A percentile compares a stretch with the other conserved stretches of the same genome.
Evolutionary conservation across 2,797 vertebrate species (phyloP).

Genomic region (Syngnathus rostellatus): DNA sequence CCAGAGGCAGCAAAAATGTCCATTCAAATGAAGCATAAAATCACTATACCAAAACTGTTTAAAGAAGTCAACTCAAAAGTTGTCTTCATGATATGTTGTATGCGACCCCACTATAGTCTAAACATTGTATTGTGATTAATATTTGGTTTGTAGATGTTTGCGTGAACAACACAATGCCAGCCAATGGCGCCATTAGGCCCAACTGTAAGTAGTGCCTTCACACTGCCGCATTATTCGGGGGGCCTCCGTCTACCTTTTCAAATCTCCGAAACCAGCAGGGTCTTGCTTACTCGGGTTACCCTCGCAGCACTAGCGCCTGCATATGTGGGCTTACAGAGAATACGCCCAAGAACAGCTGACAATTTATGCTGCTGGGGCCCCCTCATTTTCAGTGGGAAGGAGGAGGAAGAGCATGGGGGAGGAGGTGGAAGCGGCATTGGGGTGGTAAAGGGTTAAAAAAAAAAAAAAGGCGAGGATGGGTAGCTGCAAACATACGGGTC

Average conservation of each 20-base stretch:
- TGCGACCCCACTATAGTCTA: too few relatives aligned
- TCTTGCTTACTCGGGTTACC: constrained; percentile 59
- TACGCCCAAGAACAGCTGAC: constrained; percentile 71
- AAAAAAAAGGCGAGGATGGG: constrained; percentile 16
- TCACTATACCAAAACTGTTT: too few relatives aligned
- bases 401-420: constrained; percentile 2
- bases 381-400: constrained; percentile 56
- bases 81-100: too few relatives aligned
- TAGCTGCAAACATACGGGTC: constrained; percentile 13
- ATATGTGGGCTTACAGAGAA: constrained; percentile 60
- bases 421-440: constrained; percentile 4
- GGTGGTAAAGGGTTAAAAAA: constrained; percentile 7
- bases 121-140: too few relatives aligned
- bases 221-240: constrained; percentile 11
- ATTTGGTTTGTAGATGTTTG: not conserved
- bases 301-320: constrained; percentile 51
- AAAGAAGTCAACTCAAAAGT: too few relatives aligned
- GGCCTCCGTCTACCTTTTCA: constrained; percentile 56
- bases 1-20: too few relatives aligned
- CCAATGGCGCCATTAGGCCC: not conserved
- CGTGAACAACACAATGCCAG: not conserved
- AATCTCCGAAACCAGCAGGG: constrained; percentile 39
- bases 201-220: not conserved
- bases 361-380: constrained; percentile 70
- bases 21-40: too few relatives aligned